Percentiles rank a stretch among this genome's conserved stretches.
Conservation (phyloP, 92 coral and sea anemone species). For the Porites evermanni region DNA sequence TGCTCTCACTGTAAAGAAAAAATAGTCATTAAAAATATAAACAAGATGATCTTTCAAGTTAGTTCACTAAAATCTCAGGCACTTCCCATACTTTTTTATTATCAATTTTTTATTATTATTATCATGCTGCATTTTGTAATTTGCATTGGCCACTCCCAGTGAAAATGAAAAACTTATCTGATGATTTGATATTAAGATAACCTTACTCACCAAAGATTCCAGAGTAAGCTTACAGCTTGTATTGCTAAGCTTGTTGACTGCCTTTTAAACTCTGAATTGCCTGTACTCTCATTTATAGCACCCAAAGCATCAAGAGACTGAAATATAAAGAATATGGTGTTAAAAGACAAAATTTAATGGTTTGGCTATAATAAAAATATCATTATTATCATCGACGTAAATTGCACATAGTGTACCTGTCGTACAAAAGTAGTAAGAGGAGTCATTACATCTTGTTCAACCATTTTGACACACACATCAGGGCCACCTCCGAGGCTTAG, state of each 20-base stretch:
- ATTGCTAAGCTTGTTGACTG: constrained; percentile 79
- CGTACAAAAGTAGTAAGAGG: constrained; percentile 82
- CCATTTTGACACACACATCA: constrained; percentile 86
- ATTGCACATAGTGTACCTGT: constrained; percentile 58
- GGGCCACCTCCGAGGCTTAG: constrained; percentile 87
- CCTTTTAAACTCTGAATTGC: constrained; percentile 51
- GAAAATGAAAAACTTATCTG: neutral
- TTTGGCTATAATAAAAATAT: too few relatives aligned
- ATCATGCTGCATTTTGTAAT: neutral
- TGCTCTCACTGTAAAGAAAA: constrained; percentile 67
- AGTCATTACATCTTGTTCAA: constrained; percentile 96
- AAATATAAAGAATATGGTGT: constrained; percentile 9
- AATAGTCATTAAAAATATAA: neutral
- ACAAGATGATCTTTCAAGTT: neutral
- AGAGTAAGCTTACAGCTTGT: constrained; percentile 86
- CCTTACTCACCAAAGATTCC: constrained; percentile 87
- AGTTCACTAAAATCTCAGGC: neutral
- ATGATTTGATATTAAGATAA: neutral
- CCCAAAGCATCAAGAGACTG: constrained; percentile 83
- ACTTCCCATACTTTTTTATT: too few relatives aligned
- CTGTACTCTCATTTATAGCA: constrained; percentile 57
- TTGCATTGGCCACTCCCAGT: too few relatives aligned
- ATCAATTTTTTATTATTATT: too few relatives aligned
- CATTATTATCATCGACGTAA: too few relatives aligned
- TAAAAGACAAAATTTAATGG: neutral